A percentile compares a stretch with the other conserved stretches of the same genome.
Evolutionary conservation across 2,888 invertebrate species (phyloP).

Genomic region (Osedax fenrisi): DNA sequence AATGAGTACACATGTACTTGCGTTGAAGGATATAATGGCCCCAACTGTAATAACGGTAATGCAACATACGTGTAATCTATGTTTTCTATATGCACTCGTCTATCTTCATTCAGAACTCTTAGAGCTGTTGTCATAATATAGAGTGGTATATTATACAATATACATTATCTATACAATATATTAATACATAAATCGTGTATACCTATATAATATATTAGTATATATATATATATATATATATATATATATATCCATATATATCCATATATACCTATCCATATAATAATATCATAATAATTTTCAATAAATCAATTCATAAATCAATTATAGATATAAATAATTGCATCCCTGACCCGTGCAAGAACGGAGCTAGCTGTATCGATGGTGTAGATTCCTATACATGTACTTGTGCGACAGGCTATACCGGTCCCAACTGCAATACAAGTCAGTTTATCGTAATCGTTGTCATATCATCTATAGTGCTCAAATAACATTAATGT

Average conservation of each 20-base stretch:
- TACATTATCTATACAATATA: too few species aligned
- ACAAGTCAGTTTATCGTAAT: conserved; percentile 10
- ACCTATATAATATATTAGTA: too few species aligned
- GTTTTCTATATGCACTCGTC: too few species aligned
- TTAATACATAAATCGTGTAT: too few species aligned
- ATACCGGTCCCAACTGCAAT: conserved; percentile 19
- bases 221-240: neutral
- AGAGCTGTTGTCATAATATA: too few species aligned
- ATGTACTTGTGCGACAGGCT: conserved; percentile 29
- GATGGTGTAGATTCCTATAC: conserved; percentile 25
- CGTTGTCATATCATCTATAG: too few species aligned
- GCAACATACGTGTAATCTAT: too few species aligned
- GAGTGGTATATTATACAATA: too few species aligned
- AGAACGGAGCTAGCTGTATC: conserved; percentile 20
- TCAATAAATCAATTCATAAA: neutral
- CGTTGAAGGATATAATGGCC: conserved; percentile 22
- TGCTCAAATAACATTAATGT: too few species aligned
- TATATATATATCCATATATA: neutral
- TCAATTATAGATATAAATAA: conserved; percentile 15
- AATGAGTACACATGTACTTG: conserved; percentile 23
- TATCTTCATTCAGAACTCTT: too few species aligned
- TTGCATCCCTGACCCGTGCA: conserved; percentile 23
- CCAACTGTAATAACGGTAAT: neutral
- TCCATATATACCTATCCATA: neutral
- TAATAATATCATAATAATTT: neutral